Base-by-base conservation (phyloP, 1,140 invertebrate species). In the Drosophila sturtevanti region DNA sequence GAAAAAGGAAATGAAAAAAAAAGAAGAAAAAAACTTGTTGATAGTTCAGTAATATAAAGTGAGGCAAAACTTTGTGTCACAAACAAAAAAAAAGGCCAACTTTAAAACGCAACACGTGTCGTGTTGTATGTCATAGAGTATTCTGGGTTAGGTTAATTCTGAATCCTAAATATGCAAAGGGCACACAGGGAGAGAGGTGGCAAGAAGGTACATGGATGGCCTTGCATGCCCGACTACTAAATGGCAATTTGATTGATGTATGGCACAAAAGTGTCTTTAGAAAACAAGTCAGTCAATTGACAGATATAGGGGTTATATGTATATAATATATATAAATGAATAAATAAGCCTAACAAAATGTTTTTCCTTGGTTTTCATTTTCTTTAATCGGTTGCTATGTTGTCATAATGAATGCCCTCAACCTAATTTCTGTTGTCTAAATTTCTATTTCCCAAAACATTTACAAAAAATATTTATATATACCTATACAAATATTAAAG, bases 171-270 rank as follows among this genome's bases (percentile, higher is more conserved):
- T 74, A 54, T 31, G 16, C 60, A 22, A 21, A n/a, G 16, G 10
- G 27, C 24, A 24, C 24, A 2, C 4, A 24, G 72, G 54, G 37
- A 14, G 7, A 1, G 5, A 14, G 14, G 2, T 12, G 38, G 6
- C 4, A n/a, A 3, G 7, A 11, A 12, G 11, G 11, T 2, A 37
- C n/a, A n/a, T 31, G 6, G 1, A 31, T 31, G 7, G 27, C 64
- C 54, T 78, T 71, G 76, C 76, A 78, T 75, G 76, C 63, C 60
- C 38, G 31, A 34, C 27, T 44, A 35, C 69, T 68, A 87, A 87
- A 87, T 89, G 84, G 67, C 79, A 67, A 67, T 89, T 84, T 87
- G 82, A 89, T 87, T 89, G 82, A 87, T 77, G 72, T 87, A 67
- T 79, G 76, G 21, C 82, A 79, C 84, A 71, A 68, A 77, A 77